A percentile compares a stretch with the other conserved stretches of the same genome.
Conservation (phyloP, 2,888 invertebrate genomes). For the Chrysolina americana region DNA sequence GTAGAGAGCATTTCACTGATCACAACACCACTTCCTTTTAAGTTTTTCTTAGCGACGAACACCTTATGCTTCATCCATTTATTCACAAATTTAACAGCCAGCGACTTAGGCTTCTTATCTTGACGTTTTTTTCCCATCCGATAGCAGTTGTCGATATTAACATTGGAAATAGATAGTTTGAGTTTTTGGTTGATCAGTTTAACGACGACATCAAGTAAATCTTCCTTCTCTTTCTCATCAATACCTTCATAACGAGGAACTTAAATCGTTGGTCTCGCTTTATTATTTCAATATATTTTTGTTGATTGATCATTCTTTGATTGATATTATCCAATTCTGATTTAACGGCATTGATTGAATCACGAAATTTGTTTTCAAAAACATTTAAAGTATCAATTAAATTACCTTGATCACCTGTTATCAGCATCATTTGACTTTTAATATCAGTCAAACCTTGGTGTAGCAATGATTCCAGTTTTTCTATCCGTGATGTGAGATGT, state of each 20-base stretch:
- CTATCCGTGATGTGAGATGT: no score
- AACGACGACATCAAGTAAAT: slow-evolving; percentile 23
- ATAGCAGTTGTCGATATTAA: slow-evolving; percentile 21
- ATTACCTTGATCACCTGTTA: no score
- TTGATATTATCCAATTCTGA: no score
- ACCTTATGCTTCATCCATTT: slow-evolving; percentile 6
- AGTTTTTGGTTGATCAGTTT: slow-evolving; percentile 23
- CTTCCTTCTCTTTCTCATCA: slow-evolving; percentile 27
- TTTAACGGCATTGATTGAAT: no score
- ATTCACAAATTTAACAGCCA: slow-evolving; percentile 8
- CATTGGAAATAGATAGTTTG: slow-evolving; percentile 23
- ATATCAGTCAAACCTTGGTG: no score
- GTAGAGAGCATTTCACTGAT: not conserved
- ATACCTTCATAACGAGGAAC: slow-evolving; percentile 16
- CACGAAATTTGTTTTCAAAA: no score
- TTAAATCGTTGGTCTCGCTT: slow-evolving; percentile 13
- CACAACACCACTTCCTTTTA: not conserved
- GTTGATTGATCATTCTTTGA: no score
- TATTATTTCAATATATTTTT: no score
- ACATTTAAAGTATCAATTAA: no score
- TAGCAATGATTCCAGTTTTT: no score
- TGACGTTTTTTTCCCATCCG: slow-evolving; percentile 25
- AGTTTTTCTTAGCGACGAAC: not conserved
- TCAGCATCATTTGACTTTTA: no score
- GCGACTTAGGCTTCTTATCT: slow-evolving; percentile 17